Conservation (phyloP, 2,888 invertebrate species). For the Acanthosoma haemorrhoidale region DNA sequence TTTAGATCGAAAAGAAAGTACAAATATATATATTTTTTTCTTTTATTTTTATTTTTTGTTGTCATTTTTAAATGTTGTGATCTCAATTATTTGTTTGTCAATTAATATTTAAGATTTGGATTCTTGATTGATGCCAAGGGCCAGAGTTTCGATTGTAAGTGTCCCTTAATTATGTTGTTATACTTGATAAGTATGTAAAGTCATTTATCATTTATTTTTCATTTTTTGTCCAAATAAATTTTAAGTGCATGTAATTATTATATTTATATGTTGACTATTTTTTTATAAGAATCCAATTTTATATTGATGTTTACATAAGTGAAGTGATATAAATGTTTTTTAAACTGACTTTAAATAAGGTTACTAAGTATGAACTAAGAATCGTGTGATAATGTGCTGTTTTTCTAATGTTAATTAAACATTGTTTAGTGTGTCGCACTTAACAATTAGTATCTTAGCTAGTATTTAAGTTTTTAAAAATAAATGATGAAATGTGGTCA, state of each 20-base stretch:
- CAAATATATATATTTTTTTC: conserved; percentile 6
- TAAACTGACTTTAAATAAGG: neutral
- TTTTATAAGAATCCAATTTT: conserved; percentile 23
- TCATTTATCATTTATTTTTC: neutral
- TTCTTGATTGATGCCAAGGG: neutral
- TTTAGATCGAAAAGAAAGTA: conserved; percentile 1
- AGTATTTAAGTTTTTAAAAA: neutral
- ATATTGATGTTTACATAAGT: conserved; percentile 5
- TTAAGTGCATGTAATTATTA: conserved; percentile 3
- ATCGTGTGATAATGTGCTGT: conserved; percentile 22
- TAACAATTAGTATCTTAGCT: neutral
- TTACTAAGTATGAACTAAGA: neutral
- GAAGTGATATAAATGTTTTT: conserved; percentile 20
- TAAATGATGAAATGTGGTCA: neutral
- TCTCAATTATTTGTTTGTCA: conserved; percentile 18
- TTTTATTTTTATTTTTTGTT: neutral
- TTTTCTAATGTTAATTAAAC: neutral
- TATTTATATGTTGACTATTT: conserved; percentile 9
- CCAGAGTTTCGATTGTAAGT: neutral
- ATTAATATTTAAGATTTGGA: conserved; percentile 19
- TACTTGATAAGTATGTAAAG: neutral
- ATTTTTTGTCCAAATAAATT: conserved; percentile 6
- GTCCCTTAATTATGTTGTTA: neutral
- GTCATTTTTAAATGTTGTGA: conserved; percentile 5
- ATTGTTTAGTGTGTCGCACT: neutral